Evolutionary conservation across 2,113 vertebrate species (phyloP).

Genomic region (Neodontobutis hainanensis): DNA sequence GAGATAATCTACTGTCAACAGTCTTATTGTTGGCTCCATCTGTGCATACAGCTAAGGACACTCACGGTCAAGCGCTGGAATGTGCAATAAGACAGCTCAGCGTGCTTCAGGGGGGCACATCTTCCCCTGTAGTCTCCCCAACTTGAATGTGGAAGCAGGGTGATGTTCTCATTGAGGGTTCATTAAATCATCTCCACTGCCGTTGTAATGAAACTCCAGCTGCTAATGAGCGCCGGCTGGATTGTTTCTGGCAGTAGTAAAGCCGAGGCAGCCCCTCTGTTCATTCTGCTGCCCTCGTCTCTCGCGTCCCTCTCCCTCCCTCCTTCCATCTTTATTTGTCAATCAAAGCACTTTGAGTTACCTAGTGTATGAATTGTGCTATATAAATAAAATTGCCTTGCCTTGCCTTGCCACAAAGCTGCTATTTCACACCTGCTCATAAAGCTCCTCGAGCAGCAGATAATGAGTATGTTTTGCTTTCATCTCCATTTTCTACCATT

Average conservation of each 20-base stretch:
- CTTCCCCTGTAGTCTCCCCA: slow-evolving; percentile 58
- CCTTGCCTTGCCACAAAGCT: no score
- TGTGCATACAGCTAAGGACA: slow-evolving; percentile 18
- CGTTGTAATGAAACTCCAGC: slow-evolving; percentile 72
- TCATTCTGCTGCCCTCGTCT: slow-evolving; percentile 3
- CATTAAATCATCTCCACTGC: slow-evolving; percentile 68
- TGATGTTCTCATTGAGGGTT: slow-evolving; percentile 68
- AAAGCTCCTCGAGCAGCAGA: slow-evolving; percentile 62
- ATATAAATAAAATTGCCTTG: no score
- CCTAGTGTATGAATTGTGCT: no score
- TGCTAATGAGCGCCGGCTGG: slow-evolving; percentile 75
- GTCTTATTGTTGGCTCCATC: slow-evolving; percentile 24
- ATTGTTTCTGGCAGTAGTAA: slow-evolving; percentile 62
- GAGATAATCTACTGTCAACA: slow-evolving; percentile 18
- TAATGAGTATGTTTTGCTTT: slow-evolving; percentile 71
- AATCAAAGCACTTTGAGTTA: no score
- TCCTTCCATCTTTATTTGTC: slow-evolving; percentile 47
- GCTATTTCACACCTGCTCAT: slow-evolving; percentile 68
- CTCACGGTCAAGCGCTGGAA: slow-evolving; percentile 40
- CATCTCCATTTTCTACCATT: slow-evolving; percentile 30
- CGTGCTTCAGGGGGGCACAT: slow-evolving; percentile 50
- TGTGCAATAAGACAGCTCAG: slow-evolving; percentile 33
- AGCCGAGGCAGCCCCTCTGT: slow-evolving; percentile 47
- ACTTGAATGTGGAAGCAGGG: slow-evolving; percentile 61
- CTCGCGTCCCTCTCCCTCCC: slow-evolving; percentile 20